phyloP scores from a whole-genome alignment of 2,888 invertebrate genomes.

The Phengaris alcon region DNA sequence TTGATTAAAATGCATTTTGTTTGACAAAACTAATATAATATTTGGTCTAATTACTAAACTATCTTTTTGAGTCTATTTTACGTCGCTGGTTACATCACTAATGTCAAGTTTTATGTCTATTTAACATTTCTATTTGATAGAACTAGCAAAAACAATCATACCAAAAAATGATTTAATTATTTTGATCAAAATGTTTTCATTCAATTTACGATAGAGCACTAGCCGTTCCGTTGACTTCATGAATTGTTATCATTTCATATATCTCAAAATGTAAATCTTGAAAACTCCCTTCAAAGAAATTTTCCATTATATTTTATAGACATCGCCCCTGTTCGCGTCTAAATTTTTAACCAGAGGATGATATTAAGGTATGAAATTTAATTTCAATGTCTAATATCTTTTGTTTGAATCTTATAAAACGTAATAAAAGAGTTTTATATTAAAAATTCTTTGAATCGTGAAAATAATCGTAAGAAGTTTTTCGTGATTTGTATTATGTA shows the following conservation, averaged over 20 bases:
- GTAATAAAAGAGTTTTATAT: conserved; percentile 19
- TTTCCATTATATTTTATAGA: conserved; percentile 21
- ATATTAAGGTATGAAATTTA: conserved; percentile 25
- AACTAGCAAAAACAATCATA: too few relatives aligned
- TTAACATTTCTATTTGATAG: too few relatives aligned
- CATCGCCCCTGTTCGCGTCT: not conserved
- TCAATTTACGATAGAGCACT: not conserved
- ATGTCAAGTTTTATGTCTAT: too few relatives aligned
- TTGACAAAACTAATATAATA: too few relatives aligned
- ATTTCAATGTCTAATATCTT: conserved; percentile 25
- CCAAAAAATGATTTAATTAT: not conserved
- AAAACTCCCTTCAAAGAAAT: conserved; percentile 31
- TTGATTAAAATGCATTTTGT: not conserved
- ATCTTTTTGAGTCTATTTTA: too few relatives aligned
- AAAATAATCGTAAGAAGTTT: not conserved
- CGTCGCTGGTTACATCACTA: too few relatives aligned
- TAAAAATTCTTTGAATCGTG: conserved; percentile 13
- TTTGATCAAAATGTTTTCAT: not conserved
- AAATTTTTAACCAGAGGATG: conserved; percentile 18
- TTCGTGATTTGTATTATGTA: not conserved
- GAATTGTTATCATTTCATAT: conserved; percentile 15
- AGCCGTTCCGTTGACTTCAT: too few relatives aligned
- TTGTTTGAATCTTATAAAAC: conserved; percentile 7
- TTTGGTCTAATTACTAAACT: too few relatives aligned
- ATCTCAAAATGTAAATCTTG: conserved; percentile 15